These are phyloP conservation scores for Drosophila willistoni DNA, from an alignment of 1,140 invertebrate genomes.

Conservation along the genomic window DNA sequence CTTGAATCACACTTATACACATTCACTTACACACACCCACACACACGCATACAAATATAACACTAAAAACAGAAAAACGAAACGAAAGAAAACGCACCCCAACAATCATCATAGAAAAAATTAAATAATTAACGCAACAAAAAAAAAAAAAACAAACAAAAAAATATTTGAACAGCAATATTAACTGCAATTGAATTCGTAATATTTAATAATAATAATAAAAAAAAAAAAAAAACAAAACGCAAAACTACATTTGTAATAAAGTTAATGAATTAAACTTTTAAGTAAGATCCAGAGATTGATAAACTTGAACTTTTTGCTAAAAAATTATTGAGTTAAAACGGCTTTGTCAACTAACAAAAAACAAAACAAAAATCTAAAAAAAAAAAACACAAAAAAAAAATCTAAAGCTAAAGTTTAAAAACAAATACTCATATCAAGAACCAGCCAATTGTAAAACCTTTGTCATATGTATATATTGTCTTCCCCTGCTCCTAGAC, in stretches of 20 bases:
- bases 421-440: constrained; percentile 52
- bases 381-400: background rate
- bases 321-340: constrained; percentile 25
- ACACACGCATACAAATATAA: background rate
- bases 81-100: constrained; percentile 49
- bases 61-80: constrained; percentile 31
- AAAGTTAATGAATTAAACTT: constrained; percentile 34
- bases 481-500: constrained; percentile 43
- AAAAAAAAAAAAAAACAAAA: background rate
- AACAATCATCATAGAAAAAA: constrained; percentile 14
- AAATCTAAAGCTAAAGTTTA: background rate
- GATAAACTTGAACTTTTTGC: constrained; percentile 19
- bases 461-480: constrained; percentile 47
- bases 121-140: constrained; percentile 43
- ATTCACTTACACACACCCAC: constrained; percentile 31
- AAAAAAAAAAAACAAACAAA: constrained; percentile 44
- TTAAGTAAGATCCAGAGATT: constrained; percentile 32
- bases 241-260: constrained; percentile 29
- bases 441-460: constrained; percentile 51
- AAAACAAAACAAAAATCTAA: constrained; percentile 30
- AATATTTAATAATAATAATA: constrained; percentile 28
- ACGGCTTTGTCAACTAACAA: constrained; percentile 41
- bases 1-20: background rate
- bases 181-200: constrained; percentile 65
- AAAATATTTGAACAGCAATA: constrained; percentile 61